Evolutionary conservation across 2,113 vertebrate species (phyloP), one percentile per base, ranked within the genome.

Genomic region (Petromus typicus): DNA sequence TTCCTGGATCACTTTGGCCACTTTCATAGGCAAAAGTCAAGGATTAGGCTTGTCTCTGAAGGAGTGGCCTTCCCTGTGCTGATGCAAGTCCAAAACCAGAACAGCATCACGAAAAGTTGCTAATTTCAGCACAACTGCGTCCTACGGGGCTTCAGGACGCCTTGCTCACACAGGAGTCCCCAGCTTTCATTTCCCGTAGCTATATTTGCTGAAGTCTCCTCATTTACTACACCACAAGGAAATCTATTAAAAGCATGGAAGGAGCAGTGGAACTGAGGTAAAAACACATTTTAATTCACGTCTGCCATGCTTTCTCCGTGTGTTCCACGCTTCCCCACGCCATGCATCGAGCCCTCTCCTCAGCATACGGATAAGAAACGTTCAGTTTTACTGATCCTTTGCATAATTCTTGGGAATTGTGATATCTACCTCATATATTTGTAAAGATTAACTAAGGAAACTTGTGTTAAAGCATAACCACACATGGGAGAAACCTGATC

Each of bases 371-470:
- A 86, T 75, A 79, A 86, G 20, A 48, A 16, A 86, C 64, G 81
- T 11, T 63, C 25, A n/a, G 27, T 45, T 69, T 69, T 1, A 86
- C 7, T 86, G 32, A 89, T 43, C 32, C 30, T 73, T 69, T 71
- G 63, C 23, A n/a, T 78, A 10, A 85, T 80, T 81, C 63, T 37
- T 18, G 88, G 6, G 20, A 80, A 57, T 90, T 87, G 43, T 18
- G 80, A 76, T 17, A 63, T 66, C 40, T 84, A 63, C 25, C 8
- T 80, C 80, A 69, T 3, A 8, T 45, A n/a, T 13, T 75, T 69
- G 51, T 67, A 57, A 88, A 32, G 30, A 78, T 94, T 88, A 45
- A 51, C 67, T 83, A 90, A 63, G 61, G 48, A 90, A 95, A 83
- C 2, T 51, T 73, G 81, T 11, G 10, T 87, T 66, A 79, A 27